Percentiles rank a stretch among this genome's conserved stretches.
Conservation (phyloP, 2,888 invertebrate species). For the Stenolophus ochropezus region DNA sequence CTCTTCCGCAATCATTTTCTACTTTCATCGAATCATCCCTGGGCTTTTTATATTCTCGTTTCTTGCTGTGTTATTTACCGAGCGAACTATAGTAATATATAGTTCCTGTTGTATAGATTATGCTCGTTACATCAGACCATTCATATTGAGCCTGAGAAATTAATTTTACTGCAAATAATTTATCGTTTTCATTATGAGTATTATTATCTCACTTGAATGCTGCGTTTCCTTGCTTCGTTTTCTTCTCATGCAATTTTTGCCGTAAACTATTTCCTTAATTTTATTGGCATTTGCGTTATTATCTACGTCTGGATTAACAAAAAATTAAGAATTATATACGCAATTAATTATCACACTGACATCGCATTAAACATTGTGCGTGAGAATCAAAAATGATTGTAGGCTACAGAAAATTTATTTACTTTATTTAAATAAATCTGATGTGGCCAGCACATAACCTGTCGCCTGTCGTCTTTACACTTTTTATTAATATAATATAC, state of each 20-base stretch:
- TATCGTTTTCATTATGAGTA: background rate
- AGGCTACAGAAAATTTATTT: no score
- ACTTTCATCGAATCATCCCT: slow-evolving; percentile 20
- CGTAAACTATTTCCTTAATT: background rate
- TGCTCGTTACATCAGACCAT: background rate
- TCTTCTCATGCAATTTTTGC: background rate
- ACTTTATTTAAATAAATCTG: no score
- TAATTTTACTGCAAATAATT: background rate
- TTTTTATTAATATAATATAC: no score
- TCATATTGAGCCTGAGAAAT: background rate
- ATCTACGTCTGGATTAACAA: no score
- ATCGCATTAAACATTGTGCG: no score
- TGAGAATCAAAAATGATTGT: no score
- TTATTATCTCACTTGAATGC: background rate
- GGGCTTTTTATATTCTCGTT: slow-evolving; percentile 17
- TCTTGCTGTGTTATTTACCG: background rate
- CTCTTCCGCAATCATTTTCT: slow-evolving; percentile 36
- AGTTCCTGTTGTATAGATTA: slow-evolving; percentile 12
- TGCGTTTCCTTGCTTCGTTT: background rate
- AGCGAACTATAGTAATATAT: background rate
- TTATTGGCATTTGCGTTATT: background rate
- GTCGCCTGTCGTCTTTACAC: no score
- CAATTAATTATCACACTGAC: no score
- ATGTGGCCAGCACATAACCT: no score
- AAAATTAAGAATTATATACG: no score